These are phyloP conservation scores for Drosophila meridiana DNA, from an alignment of 2,888 invertebrate genomes.

Conservation along the genomic window DNA sequence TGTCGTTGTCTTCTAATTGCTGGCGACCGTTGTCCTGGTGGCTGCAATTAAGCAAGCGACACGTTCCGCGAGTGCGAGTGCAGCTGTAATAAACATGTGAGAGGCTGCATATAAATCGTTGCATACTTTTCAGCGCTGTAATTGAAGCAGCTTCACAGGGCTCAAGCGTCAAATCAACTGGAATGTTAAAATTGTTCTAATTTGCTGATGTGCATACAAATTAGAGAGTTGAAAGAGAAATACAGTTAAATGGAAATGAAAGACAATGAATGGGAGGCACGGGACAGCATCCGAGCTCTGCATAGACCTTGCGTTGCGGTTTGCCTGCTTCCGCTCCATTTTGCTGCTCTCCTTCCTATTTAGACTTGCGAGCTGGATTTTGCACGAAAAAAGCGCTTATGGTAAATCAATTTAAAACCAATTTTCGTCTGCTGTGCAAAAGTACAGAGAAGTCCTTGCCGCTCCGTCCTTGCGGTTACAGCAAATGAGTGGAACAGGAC, in stretches of 20 bases:
- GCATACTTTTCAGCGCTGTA: conserved; percentile 43
- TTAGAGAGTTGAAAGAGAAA: conserved; percentile 32
- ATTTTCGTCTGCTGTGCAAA: conserved; percentile 62
- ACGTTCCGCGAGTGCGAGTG: conserved; percentile 52
- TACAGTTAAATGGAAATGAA: conserved; percentile 26
- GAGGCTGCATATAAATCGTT: conserved; percentile 62
- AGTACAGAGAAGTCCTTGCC: conserved; percentile 2
- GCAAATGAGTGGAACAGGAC: conserved; percentile 62
- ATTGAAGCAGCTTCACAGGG: conserved; percentile 43
- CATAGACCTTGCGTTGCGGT: conserved; percentile 21
- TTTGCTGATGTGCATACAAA: conserved; percentile 74
- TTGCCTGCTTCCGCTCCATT: conserved; percentile 10
- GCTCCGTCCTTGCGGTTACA: conserved; percentile 51
- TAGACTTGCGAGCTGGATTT: conserved; percentile 31
- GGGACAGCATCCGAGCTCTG: conserved; percentile 12
- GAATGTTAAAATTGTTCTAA: conserved; percentile 67
- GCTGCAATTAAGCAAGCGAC: conserved; percentile 70
- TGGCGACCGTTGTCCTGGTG: conserved; percentile 45
- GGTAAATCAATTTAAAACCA: conserved; percentile 81
- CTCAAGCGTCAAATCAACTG: conserved; percentile 69
- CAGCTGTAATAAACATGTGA: conserved; percentile 65
- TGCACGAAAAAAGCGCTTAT: conserved; percentile 56
- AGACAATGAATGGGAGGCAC: conserved; percentile 13
- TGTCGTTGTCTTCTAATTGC: conserved; percentile 63
- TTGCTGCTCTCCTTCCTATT: conserved; percentile 5